Evolutionary conservation across 2,888 invertebrate species (phyloP).

Genomic region (Leptinotarsa tumamoca): DNA sequence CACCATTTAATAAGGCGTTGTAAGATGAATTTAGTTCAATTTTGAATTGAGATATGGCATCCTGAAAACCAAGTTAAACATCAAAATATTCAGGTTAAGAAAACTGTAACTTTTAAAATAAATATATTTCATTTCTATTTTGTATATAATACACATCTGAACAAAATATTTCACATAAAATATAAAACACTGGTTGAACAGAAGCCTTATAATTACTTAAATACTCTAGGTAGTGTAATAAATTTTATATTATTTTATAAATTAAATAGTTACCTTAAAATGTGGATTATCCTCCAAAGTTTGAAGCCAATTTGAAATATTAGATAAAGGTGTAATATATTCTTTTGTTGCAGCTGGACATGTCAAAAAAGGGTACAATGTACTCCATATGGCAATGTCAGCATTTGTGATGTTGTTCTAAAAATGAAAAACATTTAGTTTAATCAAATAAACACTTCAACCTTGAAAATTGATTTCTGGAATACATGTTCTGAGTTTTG

Average conservation of each 20-base stretch:
- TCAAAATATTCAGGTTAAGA: not conserved
- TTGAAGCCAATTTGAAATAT: conserved; percentile 74
- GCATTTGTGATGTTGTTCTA: conserved; percentile 75
- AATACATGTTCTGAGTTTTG: no score
- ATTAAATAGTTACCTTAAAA: conserved; percentile 69
- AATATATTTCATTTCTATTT: no score
- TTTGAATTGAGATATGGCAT: conserved; percentile 61
- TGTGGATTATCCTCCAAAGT: conserved; percentile 70
- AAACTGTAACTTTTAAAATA: no score
- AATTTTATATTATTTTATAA: not conserved
- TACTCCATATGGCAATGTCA: conserved; percentile 81
- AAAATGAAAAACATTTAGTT: conserved; percentile 51
- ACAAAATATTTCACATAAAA: conserved; percentile 1
- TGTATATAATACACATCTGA: conserved; percentile 8
- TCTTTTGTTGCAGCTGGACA: conserved; percentile 71
- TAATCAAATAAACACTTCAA: not conserved
- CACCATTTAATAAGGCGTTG: conserved; percentile 57
- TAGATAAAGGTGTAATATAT: conserved; percentile 69
- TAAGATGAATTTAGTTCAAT: conserved; percentile 57
- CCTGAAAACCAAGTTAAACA: conserved; percentile 48
- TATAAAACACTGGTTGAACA: not conserved
- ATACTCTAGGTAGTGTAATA: no score
- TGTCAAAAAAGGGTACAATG: conserved; percentile 75
- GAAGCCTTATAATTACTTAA: no score
- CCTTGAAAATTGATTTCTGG: no score